Evolutionary conservation across 2,888 invertebrate genomes (phyloP).

Genomic region (Ernsta delagoae): DNA sequence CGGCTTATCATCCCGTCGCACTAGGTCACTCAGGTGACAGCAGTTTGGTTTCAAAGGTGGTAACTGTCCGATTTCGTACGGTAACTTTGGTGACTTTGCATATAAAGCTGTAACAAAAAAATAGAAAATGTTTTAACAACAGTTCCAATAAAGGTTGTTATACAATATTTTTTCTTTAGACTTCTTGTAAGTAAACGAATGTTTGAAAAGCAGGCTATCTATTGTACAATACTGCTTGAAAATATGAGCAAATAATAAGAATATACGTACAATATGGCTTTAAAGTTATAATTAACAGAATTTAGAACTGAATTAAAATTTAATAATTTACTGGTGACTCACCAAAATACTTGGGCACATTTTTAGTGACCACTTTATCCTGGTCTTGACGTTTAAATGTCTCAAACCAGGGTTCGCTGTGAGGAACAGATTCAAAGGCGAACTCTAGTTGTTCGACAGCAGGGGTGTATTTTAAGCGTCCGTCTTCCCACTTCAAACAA

Average conservation of each 20-base stretch:
- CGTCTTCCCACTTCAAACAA: constrained; percentile 80
- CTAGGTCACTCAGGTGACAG: constrained; percentile 78
- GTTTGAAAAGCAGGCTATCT: too few relatives aligned
- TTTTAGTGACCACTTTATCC: constrained; percentile 86
- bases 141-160: too few relatives aligned
- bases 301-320: too few relatives aligned
- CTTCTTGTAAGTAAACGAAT: too few relatives aligned
- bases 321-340: constrained; percentile 49
- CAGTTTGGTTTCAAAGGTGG: constrained; percentile 86
- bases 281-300: too few relatives aligned
- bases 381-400: constrained; percentile 91
- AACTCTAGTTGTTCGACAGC: constrained; percentile 87
- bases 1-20: constrained; percentile 68
- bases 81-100: constrained; percentile 87
- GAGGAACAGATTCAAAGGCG: constrained; percentile 90
- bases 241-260: too few relatives aligned
- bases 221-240: too few relatives aligned
- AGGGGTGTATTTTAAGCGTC: constrained; percentile 73
- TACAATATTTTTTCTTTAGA: too few relatives aligned
- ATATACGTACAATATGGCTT: too few relatives aligned
- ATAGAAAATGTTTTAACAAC: background rate
- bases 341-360: constrained; percentile 85
- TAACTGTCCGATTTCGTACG: constrained; percentile 90
- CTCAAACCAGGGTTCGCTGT: constrained; percentile 91
- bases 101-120: constrained; percentile 76